Percentiles rank a stretch among this genome's conserved stretches.
phyloP scores from a whole-genome alignment of 2,888 invertebrate genomes.

The Panorpa germanica region DNA sequence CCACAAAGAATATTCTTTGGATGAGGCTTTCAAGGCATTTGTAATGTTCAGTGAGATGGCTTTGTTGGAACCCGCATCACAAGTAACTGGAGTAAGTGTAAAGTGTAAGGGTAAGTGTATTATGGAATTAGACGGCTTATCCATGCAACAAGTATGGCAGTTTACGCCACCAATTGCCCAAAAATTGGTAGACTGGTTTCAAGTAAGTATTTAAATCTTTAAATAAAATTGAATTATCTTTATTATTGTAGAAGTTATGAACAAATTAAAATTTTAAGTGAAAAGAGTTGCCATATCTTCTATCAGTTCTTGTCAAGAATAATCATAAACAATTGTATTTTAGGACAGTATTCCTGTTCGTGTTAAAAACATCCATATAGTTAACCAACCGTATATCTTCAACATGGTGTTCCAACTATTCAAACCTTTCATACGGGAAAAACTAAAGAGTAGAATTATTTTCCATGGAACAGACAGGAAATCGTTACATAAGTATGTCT shows the following conservation, averaged over 20 bases:
- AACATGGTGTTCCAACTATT: conserved; percentile 77
- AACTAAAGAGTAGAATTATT: conserved; percentile 58
- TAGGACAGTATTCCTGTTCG: no score
- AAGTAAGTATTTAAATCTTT: conserved; percentile 32
- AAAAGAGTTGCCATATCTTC: no score
- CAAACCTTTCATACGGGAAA: conserved; percentile 77
- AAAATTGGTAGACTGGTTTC: conserved; percentile 67
- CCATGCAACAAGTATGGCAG: conserved; percentile 65
- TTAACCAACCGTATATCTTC: conserved; percentile 80
- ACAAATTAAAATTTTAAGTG: no score
- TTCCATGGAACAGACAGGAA: conserved; percentile 65
- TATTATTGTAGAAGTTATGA: no score
- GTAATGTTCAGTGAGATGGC: conserved; percentile 67
- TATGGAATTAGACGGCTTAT: conserved; percentile 72
- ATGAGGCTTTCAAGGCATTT: conserved; percentile 68
- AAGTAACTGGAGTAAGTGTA: no score
- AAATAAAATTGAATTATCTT: no score
- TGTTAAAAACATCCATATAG: no score
- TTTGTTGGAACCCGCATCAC: conserved; percentile 58
- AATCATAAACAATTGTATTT: conserved; percentile 72
- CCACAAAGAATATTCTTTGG: conserved; percentile 53
- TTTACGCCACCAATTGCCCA: conserved; percentile 74
- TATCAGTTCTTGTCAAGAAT: conserved; percentile 71
- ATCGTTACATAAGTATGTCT: conserved; percentile 49
- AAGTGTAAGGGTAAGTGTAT: no score